Evolutionary conservation across 2,888 invertebrate species (phyloP).

Genomic region (Protodeltote pygarga): DNA sequence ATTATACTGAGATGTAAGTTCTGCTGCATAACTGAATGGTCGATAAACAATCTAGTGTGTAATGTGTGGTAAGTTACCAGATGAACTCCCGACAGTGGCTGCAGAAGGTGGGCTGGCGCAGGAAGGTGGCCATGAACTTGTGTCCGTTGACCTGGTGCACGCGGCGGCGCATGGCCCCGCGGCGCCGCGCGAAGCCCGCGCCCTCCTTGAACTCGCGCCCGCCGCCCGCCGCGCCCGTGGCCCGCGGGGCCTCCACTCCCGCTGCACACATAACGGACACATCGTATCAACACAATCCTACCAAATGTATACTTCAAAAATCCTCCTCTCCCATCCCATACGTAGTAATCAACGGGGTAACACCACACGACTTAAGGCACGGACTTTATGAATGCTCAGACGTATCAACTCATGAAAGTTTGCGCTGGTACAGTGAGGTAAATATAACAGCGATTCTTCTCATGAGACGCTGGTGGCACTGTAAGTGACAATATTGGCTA

Average conservation of each 20-base stretch:
- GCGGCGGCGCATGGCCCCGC: slow-evolving; percentile 98
- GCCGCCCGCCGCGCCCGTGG: slow-evolving; percentile 45
- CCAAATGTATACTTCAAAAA: neutral
- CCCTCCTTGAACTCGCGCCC: slow-evolving; percentile 98
- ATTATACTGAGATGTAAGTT: neutral
- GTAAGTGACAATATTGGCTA: too few species aligned
- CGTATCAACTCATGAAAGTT: too few species aligned
- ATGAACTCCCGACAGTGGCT: slow-evolving; percentile 99
- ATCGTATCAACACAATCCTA: neutral
- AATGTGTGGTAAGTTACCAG: too few species aligned
- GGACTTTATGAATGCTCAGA: too few species aligned
- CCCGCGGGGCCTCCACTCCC: slow-evolving; percentile 49
- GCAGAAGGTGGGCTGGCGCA: slow-evolving; percentile 99
- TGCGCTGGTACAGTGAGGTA: too few species aligned
- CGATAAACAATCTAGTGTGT: too few species aligned
- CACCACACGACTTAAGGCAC: too few species aligned
- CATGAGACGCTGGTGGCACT: too few species aligned
- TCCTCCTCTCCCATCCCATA: too few species aligned
- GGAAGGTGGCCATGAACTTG: slow-evolving; percentile 99
- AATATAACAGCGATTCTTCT: too few species aligned
- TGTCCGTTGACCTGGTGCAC: slow-evolving; percentile 99
- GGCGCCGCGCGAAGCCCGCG: slow-evolving; percentile 96
- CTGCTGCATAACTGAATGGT: too few species aligned
- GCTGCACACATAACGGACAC: slow-evolving; percentile 6
- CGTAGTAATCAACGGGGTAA: too few species aligned